These are phyloP conservation scores for Cavia porcellus DNA, from an alignment of 2,113 vertebrate genomes.

Conservation along the genomic window DNA sequence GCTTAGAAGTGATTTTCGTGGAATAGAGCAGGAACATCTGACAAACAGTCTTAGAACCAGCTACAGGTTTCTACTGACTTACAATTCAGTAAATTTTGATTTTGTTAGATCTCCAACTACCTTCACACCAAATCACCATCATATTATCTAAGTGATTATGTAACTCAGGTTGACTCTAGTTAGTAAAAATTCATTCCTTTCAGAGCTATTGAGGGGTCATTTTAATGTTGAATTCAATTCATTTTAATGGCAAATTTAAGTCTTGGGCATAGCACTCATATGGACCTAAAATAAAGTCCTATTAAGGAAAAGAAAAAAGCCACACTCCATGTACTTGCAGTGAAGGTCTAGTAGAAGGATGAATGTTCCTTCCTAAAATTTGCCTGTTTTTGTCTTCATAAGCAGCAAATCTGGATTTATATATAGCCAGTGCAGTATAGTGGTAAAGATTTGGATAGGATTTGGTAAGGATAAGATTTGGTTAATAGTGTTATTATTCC, in stretches of 20 bases:
- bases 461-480: not conserved
- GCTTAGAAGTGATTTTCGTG: not conserved
- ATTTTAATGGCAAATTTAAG: not conserved
- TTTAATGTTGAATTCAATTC: no score
- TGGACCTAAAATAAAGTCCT: not conserved
- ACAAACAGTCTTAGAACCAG: not conserved
- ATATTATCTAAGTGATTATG: not conserved
- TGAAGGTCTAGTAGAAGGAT: not conserved
- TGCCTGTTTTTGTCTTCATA: not conserved
- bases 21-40: not conserved
- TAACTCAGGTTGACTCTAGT: not conserved
- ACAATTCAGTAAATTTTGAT: not conserved
- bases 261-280: not conserved
- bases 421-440: not conserved
- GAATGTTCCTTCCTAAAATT: not conserved
- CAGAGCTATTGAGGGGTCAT: not conserved
- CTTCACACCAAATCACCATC: not conserved
- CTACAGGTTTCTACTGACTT: not conserved
- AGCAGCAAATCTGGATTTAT: not conserved
- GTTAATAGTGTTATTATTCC: conserved; percentile 31
- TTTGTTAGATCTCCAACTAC: not conserved
- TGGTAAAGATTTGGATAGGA: not conserved
- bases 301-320: not conserved
- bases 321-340: not conserved
- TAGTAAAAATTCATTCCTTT: conserved; percentile 42